Conservation (phyloP, 2,888 invertebrate genomes). For the Cerastis leucographa region DNA sequence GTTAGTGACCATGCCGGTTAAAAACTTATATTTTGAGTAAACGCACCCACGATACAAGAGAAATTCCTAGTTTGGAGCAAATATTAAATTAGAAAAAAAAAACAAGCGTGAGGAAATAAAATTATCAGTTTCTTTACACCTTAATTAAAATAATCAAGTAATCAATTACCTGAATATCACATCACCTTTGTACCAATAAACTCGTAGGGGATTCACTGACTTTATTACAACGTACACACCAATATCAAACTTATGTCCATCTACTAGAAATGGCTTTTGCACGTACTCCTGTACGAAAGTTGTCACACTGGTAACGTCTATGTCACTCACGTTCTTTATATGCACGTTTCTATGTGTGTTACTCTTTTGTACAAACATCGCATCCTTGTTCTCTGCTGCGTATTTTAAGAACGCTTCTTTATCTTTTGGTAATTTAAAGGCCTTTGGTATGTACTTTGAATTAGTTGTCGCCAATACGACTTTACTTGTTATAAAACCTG, state of each 20-base stretch:
- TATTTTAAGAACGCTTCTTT: slow-evolving; percentile 93
- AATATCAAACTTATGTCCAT: slow-evolving; percentile 98
- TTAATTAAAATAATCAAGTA: slow-evolving; percentile 16
- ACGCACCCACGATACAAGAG: too few relatives aligned
- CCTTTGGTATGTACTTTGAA: slow-evolving; percentile 95
- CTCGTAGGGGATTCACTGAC: slow-evolving; percentile 96
- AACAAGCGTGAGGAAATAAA: neutral
- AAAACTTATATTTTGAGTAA: too few relatives aligned
- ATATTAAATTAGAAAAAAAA: too few relatives aligned
- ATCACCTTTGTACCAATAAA: slow-evolving; percentile 97
- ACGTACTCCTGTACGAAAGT: slow-evolving; percentile 98
- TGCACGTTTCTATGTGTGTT: slow-evolving; percentile 97
- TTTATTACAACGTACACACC: slow-evolving; percentile 98
- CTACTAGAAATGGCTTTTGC: slow-evolving; percentile 96
- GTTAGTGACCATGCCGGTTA: too few relatives aligned
- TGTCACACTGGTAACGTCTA: slow-evolving; percentile 93
- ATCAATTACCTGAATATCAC: slow-evolving; percentile 94
- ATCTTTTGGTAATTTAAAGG: slow-evolving; percentile 96
- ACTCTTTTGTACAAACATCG: slow-evolving; percentile 97
- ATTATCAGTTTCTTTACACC: neutral
- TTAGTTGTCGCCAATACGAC: slow-evolving; percentile 95
- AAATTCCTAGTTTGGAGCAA: too few relatives aligned
- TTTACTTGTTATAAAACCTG: slow-evolving; percentile 98
- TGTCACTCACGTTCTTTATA: slow-evolving; percentile 92
- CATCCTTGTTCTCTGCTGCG: slow-evolving; percentile 91